These are phyloP conservation scores for Ictalurus punctatus DNA, from an alignment of 2,113 vertebrate species.

Conservation along the genomic window DNA sequence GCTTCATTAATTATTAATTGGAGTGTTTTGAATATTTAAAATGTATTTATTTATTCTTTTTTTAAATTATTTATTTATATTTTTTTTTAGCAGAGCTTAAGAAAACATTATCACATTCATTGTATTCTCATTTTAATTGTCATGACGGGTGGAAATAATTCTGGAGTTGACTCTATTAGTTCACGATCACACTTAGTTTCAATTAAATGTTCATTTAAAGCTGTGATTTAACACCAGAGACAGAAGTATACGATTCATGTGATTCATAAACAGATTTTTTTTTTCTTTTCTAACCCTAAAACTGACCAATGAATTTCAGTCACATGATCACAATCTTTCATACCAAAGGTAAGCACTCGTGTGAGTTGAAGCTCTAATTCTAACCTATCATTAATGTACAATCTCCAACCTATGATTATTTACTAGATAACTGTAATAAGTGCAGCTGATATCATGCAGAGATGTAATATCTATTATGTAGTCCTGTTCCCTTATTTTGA, in stretches of 20 bases:
- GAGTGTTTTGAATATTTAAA: neutral
- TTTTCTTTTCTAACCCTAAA: neutral
- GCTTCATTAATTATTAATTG: neutral
- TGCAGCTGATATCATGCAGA: neutral
- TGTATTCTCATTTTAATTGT: neutral
- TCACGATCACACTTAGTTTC: neutral
- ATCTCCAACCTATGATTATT: neutral
- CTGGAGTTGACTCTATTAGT: neutral
- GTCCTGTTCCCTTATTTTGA: neutral
- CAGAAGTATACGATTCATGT: too few species aligned
- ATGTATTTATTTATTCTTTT: neutral
- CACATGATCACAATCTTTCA: neutral
- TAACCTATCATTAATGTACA: neutral
- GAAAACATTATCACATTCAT: neutral
- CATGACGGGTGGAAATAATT: neutral
- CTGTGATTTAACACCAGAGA: neutral
- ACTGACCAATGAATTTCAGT: neutral
- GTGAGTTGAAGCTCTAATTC: neutral
- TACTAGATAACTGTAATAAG: slow-evolving; percentile 9
- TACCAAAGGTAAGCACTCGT: neutral
- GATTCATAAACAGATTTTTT: neutral
- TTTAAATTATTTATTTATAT: neutral
- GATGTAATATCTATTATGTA: neutral
- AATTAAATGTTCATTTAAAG: neutral
- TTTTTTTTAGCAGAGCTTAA: neutral